A percentile compares a stretch with the other conserved stretches of the same genome.
These are phyloP conservation scores for Drosophila paramelanica DNA, from an alignment of 2,888 invertebrate species.

Conservation along the genomic window DNA sequence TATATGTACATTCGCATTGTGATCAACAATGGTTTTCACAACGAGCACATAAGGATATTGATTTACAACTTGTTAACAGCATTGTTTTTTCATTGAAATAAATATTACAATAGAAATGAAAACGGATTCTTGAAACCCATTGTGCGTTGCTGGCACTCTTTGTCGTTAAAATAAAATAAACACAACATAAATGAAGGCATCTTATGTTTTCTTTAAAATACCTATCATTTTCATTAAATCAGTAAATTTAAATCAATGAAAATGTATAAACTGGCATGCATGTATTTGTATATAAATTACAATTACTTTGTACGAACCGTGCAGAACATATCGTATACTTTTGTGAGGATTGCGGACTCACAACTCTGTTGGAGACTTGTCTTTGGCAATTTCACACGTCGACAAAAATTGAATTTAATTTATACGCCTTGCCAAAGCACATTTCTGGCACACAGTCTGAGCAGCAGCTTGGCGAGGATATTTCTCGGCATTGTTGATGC, in stretches of 20 bases:
- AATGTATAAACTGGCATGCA: neutral
- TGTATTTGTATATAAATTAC: neutral
- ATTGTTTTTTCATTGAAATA: constrained; percentile 19
- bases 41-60: constrained; percentile 9
- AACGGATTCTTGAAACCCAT: constrained; percentile 10
- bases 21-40: constrained; percentile 1
- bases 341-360: constrained; percentile 4
- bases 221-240: neutral
- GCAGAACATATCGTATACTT: neutral
- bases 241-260: neutral
- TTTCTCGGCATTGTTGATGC: constrained; percentile 34
- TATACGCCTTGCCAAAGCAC: constrained; percentile 64
- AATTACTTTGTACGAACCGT: neutral
- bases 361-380: constrained; percentile 20
- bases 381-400: constrained; percentile 71
- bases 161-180: neutral
- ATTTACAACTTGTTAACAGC: constrained; percentile 35
- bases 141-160: constrained; percentile 15
- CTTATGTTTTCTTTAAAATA: neutral
- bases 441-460: constrained; percentile 41
- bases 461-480: constrained; percentile 13
- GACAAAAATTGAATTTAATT: constrained; percentile 72
- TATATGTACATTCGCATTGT: neutral
- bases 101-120: constrained; percentile 11
- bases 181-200: constrained; percentile 18